These are phyloP conservation scores for Nomia melanderi DNA, from an alignment of 1,140 invertebrate genomes.

Conservation along the genomic window DNA sequence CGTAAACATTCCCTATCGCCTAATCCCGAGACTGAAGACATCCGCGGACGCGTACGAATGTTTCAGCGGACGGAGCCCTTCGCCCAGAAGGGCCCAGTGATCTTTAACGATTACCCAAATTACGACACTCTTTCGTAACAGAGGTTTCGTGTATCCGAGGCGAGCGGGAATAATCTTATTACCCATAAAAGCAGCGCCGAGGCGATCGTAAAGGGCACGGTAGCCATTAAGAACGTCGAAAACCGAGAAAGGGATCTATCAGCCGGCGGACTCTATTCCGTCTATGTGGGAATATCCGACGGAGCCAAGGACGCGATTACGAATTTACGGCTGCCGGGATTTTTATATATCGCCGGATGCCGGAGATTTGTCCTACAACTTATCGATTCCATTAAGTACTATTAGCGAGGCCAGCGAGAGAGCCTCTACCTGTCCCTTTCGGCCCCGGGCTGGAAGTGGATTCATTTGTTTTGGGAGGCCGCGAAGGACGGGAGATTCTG, in stretches of 20 bases:
- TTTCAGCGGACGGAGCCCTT: not conserved
- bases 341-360: constrained; percentile 37
- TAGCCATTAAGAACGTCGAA: not conserved
- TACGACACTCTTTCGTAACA: not conserved
- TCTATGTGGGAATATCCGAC: constrained; percentile 6
- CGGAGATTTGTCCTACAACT: constrained; percentile 66
- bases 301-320: not conserved
- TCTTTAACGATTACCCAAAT: not conserved
- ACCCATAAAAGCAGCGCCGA: not conserved
- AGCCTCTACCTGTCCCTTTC: constrained; percentile 34
- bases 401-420: constrained; percentile 53
- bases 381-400: constrained; percentile 71
- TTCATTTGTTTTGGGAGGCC: too few species aligned
- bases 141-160: not conserved
- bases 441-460: constrained; percentile 9
- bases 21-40: not conserved
- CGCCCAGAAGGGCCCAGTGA: not conserved
- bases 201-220: not conserved
- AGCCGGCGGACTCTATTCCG: not conserved
- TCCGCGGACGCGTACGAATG: not conserved
- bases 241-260: not conserved
- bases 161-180: not conserved
- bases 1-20: not conserved
- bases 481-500: constrained; percentile 32
- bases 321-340: constrained; percentile 53